A percentile compares a stretch with the other conserved stretches of the same genome.
phyloP scores from a whole-genome alignment of 2,113 vertebrate species.

The Acinonyx jubatus region DNA sequence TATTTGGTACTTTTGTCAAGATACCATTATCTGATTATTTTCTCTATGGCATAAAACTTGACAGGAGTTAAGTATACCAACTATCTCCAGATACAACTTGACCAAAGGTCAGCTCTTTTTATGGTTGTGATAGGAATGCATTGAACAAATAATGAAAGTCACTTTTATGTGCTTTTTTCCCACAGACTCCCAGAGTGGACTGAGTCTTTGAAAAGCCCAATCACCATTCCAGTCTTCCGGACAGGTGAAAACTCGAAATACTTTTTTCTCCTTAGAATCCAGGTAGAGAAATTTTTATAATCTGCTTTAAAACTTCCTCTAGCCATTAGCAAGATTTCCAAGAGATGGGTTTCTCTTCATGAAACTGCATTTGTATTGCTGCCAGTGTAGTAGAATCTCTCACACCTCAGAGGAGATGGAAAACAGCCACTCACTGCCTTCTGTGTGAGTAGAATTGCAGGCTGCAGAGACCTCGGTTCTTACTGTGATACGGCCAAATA shows the following conservation, averaged over 20 bases:
- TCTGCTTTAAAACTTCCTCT: constrained; percentile 1
- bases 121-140: not conserved
- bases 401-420: not conserved
- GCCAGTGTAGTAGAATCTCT: not conserved
- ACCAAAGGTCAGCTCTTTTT: not conserved
- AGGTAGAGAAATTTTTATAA: not conserved
- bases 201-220: not conserved
- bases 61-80: not conserved
- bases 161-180: not conserved
- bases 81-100: not conserved
- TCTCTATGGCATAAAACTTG: not conserved
- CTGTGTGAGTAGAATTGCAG: not conserved
- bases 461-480: not conserved
- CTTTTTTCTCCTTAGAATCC: not conserved
- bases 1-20: not conserved
- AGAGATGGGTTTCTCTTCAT: not conserved
- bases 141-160: not conserved
- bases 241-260: not conserved
- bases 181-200: not conserved
- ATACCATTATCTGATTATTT: not conserved
- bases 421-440: not conserved
- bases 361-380: not conserved
- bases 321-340: not conserved
- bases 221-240: not conserved
- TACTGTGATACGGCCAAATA: not conserved